Evolutionary conservation across 1,140 invertebrate genomes (phyloP).

Genomic region (Hycleus phaleratus): DNA sequence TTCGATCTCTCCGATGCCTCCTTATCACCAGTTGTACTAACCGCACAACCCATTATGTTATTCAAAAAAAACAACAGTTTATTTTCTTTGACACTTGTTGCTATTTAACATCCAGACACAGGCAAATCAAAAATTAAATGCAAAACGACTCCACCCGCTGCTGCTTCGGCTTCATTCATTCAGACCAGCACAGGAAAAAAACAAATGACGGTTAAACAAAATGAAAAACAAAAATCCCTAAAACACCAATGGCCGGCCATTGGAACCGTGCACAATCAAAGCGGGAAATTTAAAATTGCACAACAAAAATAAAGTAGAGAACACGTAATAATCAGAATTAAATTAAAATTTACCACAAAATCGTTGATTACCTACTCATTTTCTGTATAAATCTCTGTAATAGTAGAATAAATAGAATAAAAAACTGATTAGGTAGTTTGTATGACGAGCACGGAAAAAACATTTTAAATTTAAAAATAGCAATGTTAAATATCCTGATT

Average conservation of each 20-base stretch:
- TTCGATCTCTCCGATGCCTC: constrained; percentile 76
- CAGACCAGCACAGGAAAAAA: not conserved
- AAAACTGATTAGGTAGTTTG: too few species aligned
- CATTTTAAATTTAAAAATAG: too few species aligned
- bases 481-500: too few species aligned
- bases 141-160: constrained; percentile 35
- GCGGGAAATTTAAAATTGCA: not conserved
- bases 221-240: not conserved
- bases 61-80: constrained; percentile 17
- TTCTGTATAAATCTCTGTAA: too few species aligned
- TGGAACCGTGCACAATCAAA: not conserved
- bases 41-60: constrained; percentile 67
- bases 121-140: not conserved
- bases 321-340: too few species aligned
- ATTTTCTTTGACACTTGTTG: constrained; percentile 30
- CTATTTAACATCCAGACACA: constrained; percentile 12
- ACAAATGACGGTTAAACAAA: constrained; percentile 10
- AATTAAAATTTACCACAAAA: too few species aligned
- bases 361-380: too few species aligned
- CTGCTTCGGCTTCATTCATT: not conserved
- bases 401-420: too few species aligned
- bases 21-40: constrained; percentile 72
- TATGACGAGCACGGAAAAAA: too few species aligned
- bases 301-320: too few species aligned
- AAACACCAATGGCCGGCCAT: not conserved